Percentiles rank a stretch among this genome's conserved stretches.
Evolutionary conservation across 2,888 invertebrate species (phyloP).

Genomic region (Clepsis dumicolana): DNA sequence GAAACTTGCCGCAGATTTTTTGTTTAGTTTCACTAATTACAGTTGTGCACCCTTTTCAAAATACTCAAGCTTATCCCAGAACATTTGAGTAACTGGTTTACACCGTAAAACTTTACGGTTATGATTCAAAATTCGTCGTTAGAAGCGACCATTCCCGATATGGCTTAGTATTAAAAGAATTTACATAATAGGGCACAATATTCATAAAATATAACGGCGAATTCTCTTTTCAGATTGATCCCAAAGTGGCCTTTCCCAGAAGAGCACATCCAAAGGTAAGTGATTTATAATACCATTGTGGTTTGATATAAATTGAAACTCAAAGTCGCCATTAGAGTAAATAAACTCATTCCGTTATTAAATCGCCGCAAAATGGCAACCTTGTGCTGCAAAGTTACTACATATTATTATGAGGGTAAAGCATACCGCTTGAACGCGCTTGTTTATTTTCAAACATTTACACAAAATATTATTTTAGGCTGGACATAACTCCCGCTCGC

Average conservation of each 20-base stretch:
- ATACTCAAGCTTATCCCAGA: constrained; percentile 3
- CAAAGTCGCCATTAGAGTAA: constrained; percentile 63
- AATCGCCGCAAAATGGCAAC: constrained; percentile 65
- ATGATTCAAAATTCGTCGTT: constrained; percentile 35
- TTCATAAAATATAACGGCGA: constrained; percentile 48
- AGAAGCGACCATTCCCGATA: constrained; percentile 22
- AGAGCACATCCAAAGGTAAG: constrained; percentile 99
- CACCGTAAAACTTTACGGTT: constrained; percentile 32
- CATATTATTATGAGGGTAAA: constrained; percentile 71
- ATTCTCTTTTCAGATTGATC: constrained; percentile 96
- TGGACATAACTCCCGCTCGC: constrained; percentile 79
- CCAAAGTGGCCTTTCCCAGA: constrained; percentile 99
- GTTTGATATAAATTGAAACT: constrained; percentile 68
- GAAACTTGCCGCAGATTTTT: constrained; percentile 57
- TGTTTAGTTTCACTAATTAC: constrained; percentile 49
- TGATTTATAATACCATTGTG: constrained; percentile 56
- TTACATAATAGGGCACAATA: constrained; percentile 39
- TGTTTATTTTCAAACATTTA: constrained; percentile 84
- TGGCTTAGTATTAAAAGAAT: constrained; percentile 34
- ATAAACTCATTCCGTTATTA: constrained; percentile 72
- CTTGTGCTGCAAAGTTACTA: constrained; percentile 67
- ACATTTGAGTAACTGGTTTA: constrained; percentile 18
- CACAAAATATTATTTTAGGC: constrained; percentile 85
- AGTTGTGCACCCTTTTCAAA: constrained; percentile 12
- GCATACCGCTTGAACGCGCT: constrained; percentile 63